phyloP scores from a whole-genome alignment of 2,113 vertebrate genomes.

The Semicossyphus pulcher region DNA sequence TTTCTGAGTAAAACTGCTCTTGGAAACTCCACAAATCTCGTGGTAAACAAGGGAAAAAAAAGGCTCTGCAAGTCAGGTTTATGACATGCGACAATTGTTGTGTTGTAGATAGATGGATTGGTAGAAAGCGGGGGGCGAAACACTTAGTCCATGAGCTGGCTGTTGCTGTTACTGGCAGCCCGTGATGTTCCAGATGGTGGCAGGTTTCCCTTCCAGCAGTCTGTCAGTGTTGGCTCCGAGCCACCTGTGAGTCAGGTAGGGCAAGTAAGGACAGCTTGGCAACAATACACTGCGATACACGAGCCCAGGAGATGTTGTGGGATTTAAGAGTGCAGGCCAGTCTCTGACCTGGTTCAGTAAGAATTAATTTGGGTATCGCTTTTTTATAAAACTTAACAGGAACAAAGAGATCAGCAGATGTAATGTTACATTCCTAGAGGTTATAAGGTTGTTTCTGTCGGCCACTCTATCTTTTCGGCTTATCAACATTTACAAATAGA shows the following conservation, averaged over 20 bases:
- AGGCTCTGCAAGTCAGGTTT: not conserved
- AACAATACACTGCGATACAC: slow-evolving; percentile 33
- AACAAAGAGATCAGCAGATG: not conserved
- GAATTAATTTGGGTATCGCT: slow-evolving; percentile 22
- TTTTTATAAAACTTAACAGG: not conserved
- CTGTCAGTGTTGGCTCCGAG: slow-evolving; percentile 58
- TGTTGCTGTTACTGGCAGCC: slow-evolving; percentile 35
- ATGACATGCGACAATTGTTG: not conserved
- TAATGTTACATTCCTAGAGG: not conserved
- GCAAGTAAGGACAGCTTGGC: slow-evolving; percentile 71
- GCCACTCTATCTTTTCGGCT: not conserved
- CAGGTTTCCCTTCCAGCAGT: slow-evolving; percentile 63
- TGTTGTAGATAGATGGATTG: not conserved
- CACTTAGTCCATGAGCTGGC: slow-evolving; percentile 31
- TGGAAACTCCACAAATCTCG: not conserved
- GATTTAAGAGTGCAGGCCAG: slow-evolving; percentile 38
- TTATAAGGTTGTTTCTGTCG: not conserved
- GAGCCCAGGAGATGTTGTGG: slow-evolving; percentile 48
- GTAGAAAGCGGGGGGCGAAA: not conserved
- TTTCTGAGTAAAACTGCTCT: not conserved
- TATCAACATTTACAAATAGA: not conserved
- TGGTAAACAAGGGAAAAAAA: not conserved
- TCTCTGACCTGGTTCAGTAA: slow-evolving; percentile 45
- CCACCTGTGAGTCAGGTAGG: slow-evolving; percentile 66
- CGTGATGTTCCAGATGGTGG: slow-evolving; percentile 62